Conservation (phyloP, 92 coral and sea anemone species). For the Palythoa caribaeorum region DNA sequence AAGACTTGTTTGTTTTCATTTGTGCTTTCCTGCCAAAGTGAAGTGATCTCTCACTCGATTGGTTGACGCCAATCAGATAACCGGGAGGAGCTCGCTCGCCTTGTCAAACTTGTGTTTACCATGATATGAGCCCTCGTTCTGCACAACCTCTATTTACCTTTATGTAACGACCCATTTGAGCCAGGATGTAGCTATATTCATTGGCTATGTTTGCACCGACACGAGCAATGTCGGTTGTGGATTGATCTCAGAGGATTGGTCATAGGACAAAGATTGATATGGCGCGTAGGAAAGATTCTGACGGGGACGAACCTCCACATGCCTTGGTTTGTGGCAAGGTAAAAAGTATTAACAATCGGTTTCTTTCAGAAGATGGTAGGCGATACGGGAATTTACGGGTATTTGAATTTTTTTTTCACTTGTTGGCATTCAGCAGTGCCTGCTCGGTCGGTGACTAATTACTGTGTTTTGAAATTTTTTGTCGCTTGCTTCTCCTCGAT, state of each 20-base stretch:
- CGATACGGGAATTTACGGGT: slow-evolving; percentile 64
- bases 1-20: slow-evolving; percentile 34
- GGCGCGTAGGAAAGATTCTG: slow-evolving; percentile 60
- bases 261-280: slow-evolving; percentile 16
- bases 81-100: slow-evolving; percentile 29
- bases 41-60: slow-evolving; percentile 38
- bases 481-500: slow-evolving; percentile 7
- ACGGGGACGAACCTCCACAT: slow-evolving; percentile 71
- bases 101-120: slow-evolving; percentile 32
- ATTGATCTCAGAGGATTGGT: slow-evolving; percentile 29
- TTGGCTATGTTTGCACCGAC: slow-evolving; percentile 55
- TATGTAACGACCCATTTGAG: slow-evolving; percentile 49
- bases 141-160: slow-evolving; percentile 56
- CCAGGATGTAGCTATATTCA: slow-evolving; percentile 66
- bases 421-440: slow-evolving; percentile 13
- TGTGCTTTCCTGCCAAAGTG: slow-evolving; percentile 39
- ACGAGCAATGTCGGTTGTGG: slow-evolving; percentile 19
- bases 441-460: not conserved
- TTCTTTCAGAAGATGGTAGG: slow-evolving; percentile 41
- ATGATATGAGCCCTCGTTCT: slow-evolving; percentile 38
- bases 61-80: slow-evolving; percentile 5
- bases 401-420: slow-evolving; percentile 20
- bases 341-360: slow-evolving; percentile 5
- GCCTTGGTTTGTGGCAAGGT: slow-evolving; percentile 71
- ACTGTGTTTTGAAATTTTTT: not conserved